Evolutionary conservation across 2,797 vertebrate genomes (phyloP).

Genomic region (Trachops cirrhosus): DNA sequence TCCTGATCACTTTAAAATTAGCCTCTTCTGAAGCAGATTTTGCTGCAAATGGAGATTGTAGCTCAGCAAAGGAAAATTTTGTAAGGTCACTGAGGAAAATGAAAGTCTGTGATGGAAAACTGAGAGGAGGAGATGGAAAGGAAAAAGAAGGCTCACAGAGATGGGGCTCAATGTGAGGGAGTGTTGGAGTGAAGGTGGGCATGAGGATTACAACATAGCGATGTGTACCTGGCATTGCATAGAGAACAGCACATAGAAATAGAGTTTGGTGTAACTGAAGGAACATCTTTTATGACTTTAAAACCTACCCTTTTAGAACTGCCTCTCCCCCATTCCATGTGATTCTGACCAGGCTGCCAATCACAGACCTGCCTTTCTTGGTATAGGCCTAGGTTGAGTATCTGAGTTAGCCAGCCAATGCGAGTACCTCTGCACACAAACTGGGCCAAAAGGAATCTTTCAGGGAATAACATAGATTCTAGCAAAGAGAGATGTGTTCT

Average conservation of each 20-base stretch:
- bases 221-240: neutral
- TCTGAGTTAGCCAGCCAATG: neutral
- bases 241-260: neutral
- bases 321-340: neutral
- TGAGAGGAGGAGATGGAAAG: neutral
- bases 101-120: neutral
- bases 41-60: neutral
- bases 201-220: neutral
- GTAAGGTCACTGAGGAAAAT: neutral
- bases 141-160: neutral
- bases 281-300: neutral
- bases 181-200: neutral
- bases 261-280: neutral
- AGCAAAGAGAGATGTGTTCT: neutral
- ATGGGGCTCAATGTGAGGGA: neutral
- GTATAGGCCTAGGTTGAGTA: neutral
- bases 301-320: neutral
- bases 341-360: neutral
- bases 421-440: neutral
- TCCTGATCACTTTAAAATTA: neutral
- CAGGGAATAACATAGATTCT: neutral
- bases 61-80: neutral
- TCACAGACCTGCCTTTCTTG: neutral
- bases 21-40: neutral
- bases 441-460: neutral